Percentiles rank a stretch among this genome's conserved stretches.
Evolutionary conservation across 1,140 invertebrate species (phyloP).

Genomic region (Paralvinella palmiformis): DNA sequence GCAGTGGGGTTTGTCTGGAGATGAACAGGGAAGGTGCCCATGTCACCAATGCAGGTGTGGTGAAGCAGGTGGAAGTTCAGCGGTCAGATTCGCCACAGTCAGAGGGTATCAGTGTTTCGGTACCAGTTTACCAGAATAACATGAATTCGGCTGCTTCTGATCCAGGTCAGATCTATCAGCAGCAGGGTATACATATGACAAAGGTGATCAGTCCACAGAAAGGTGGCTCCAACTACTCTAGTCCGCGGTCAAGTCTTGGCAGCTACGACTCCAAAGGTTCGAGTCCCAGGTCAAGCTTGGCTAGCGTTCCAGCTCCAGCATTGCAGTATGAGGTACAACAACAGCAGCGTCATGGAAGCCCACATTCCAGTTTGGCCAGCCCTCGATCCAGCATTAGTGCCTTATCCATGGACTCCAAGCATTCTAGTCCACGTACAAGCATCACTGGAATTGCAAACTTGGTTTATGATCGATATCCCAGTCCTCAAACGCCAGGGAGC

Average conservation of each 20-base stretch:
- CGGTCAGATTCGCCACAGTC: too few relatives aligned
- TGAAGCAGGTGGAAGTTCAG: too few relatives aligned
- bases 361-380: slow-evolving; percentile 50
- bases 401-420: slow-evolving; percentile 51
- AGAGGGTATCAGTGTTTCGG: too few relatives aligned
- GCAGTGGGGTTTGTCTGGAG: too few relatives aligned
- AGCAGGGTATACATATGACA: too few relatives aligned
- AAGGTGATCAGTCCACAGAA: too few relatives aligned
- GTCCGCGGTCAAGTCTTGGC: slow-evolving; percentile 57
- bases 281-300: slow-evolving; percentile 57
- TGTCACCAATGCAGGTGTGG: too few relatives aligned
- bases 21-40: too few relatives aligned
- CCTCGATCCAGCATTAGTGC: slow-evolving; percentile 53
- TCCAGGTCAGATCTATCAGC: too few relatives aligned
- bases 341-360: slow-evolving; percentile 41
- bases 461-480: slow-evolving; percentile 34
- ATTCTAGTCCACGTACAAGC: slow-evolving; percentile 54
- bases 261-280: slow-evolving; percentile 57
- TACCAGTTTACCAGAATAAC: too few relatives aligned
- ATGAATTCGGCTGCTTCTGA: too few relatives aligned
- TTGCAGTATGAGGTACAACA: too few relatives aligned
- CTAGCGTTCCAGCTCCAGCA: slow-evolving; percentile 44
- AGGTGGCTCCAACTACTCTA: slow-evolving; percentile 50
- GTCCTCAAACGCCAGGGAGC: slow-evolving; percentile 33
- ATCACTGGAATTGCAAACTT: slow-evolving; percentile 31